Percentiles rank a stretch among this genome's conserved stretches.
These are phyloP conservation scores for Notechis scutatus DNA, from an alignment of 2,113 vertebrate genomes.

Conservation along the genomic window DNA sequence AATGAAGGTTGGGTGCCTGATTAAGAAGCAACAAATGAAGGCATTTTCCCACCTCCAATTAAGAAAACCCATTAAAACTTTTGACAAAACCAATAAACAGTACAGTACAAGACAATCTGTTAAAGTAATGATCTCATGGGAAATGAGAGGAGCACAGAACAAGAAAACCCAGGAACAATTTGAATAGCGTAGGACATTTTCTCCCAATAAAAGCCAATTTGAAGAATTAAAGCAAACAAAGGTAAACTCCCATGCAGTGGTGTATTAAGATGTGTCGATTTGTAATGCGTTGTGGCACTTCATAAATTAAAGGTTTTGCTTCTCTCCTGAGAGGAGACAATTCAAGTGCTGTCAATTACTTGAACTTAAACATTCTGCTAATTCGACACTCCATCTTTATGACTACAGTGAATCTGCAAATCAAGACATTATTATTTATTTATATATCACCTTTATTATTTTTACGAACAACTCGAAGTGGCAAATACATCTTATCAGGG, in stretches of 20 bases:
- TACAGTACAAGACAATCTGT: conserved; percentile 37
- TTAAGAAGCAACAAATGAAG: conserved; percentile 35
- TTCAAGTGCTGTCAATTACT: conserved; percentile 58
- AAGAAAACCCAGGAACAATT: conserved; percentile 53
- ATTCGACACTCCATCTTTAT: conserved; percentile 45
- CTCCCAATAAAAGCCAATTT: conserved; percentile 69
- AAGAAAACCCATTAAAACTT: conserved; percentile 48
- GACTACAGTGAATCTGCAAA: conserved; percentile 39
- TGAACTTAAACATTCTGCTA: conserved; percentile 59
- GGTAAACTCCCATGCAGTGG: conserved; percentile 52
- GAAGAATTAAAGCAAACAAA: conserved; percentile 69
- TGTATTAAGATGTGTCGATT: conserved; percentile 55
- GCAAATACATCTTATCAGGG: background rate
- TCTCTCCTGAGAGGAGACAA: conserved; percentile 52
- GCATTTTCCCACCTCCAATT: background rate
- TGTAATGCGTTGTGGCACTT: conserved; percentile 69
- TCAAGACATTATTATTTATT: background rate
- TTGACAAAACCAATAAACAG: conserved; percentile 43
- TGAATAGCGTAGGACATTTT: conserved; percentile 63
- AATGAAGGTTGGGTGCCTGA: conserved; percentile 1
- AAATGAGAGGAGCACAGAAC: conserved; percentile 45
- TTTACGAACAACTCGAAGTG: background rate
- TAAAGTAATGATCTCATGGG: conserved; percentile 55
- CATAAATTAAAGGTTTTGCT: conserved; percentile 69
- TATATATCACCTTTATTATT: background rate